Evolutionary conservation across 37 sponge, comb jelly and placozoan species (phyloP), one percentile per base, ranked within the genome.

Genomic region (Tethya wilhelma): DNA sequence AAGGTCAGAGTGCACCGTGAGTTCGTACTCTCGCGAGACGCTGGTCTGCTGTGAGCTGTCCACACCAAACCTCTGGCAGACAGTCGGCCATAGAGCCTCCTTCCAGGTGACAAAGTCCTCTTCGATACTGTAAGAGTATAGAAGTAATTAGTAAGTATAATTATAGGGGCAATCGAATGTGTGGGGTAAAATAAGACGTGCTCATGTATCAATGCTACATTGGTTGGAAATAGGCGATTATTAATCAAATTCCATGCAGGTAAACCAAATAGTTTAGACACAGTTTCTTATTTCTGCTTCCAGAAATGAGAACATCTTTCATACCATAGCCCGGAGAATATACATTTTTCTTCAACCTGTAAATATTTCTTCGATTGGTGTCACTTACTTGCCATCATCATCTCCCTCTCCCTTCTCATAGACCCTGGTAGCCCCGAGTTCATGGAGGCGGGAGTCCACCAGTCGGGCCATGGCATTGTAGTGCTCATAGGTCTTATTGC

Each of bases 401-500:
- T 98, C 99, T 34, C 99, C 99, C 69, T 95, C 90, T 39, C 96
- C 99, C 32, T 64, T 59, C 40, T 68, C 56, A 62, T 80, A 98
- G 32, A 98, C 69, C 29, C 96, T 44, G 39, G 56, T 74, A 1
- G 92, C 99, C 32, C 96, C 96, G 14, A 90, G 49, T 66, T 88
- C 79, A 8, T 25, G 87, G 67, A 98, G 74, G 19, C 67, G 37
- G 77, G 84, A 67, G 86, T 98, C 99, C 58, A 96, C 79, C 39
- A 83, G 77, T 5, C 91, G 71, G 25, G 89, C 96, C 76, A 98
- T 94, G 53, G 69, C 77, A 71, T 98, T 98, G 79, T 79, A 98
- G 84, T 96, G 87, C 43, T 98, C 99, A 58, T 98, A 98, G 2
- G 99, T 98, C 87, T 96, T 94, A 83, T 98, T 98, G 44, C 99